Base-by-base conservation (phyloP, 2,113 vertebrate species). In the Dolichotis patagonum region DNA sequence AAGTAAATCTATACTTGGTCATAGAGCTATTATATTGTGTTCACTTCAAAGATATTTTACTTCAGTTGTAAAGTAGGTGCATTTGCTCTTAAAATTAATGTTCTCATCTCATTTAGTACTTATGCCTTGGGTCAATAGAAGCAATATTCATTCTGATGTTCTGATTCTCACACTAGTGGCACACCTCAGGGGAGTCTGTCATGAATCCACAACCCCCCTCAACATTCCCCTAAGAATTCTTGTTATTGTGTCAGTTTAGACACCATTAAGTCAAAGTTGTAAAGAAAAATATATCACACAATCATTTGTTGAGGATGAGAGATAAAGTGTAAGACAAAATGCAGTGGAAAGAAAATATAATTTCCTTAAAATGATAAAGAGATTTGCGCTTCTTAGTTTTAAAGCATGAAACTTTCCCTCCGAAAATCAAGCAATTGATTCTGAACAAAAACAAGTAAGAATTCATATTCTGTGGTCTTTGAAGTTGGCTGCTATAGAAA, bases 21-120 rank as follows among this genome's bases (percentile, higher is more conserved):
- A 93, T n/a, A 82, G 52, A 10, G 32, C 17, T 71, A 26, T 58
- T 4, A 65, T 56, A 46, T 67, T 71, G 17, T 85, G 19, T 22
- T 85, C 12, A 30, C 67, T 75, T 94, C 32, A 84, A 62, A 14
- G 7, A 62, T 80, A 35, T 52, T 83, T 96, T 46, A 13, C 5
- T 49, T 96, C 0, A 56, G 56, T 38, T 49, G 22, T 67, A 77
- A 88, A 67, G 16, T 75, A 65, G 5, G 0, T 60, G 69, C 77
- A 83, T 94, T 93, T 85, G 77, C 38, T 83, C 8, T 35, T 5
- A 32, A 78, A 93, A 88, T 63, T 49, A 90, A 85, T 91, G 38
- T 0, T 11, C 7, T 77, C 0, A 9, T 24, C 12, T 88, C 5
- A 63, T 26, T 85, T 41, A 82, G 49, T 91, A 38, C 4, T 19